phyloP scores from a whole-genome alignment of 2,113 vertebrate genomes.

The Barbus barbus region DNA sequence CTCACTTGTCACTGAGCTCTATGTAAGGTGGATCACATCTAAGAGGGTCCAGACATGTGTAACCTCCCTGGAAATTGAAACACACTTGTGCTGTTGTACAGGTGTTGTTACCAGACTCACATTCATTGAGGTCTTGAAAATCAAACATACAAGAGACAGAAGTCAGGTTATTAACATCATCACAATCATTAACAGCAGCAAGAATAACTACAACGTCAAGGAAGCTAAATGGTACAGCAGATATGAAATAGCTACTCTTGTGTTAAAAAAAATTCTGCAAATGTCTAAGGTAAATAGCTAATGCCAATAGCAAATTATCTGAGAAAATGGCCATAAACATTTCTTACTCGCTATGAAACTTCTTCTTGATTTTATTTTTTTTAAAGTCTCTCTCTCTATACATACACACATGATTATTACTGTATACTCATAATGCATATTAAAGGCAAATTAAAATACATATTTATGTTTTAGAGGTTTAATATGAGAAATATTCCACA shows the following conservation, averaged over 20 bases:
- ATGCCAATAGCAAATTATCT: neutral
- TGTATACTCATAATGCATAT: too few relatives aligned
- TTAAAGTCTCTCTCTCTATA: too few relatives aligned
- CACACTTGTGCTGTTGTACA: slow-evolving; percentile 91
- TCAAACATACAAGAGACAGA: slow-evolving; percentile 73
- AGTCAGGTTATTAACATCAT: slow-evolving; percentile 64
- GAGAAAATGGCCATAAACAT: neutral
- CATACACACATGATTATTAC: too few relatives aligned
- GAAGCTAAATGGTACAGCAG: neutral
- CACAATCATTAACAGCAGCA: slow-evolving; percentile 49
- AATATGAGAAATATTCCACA: neutral
- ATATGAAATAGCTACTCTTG: neutral
- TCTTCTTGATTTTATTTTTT: too few relatives aligned
- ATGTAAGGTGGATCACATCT: slow-evolving; percentile 88
- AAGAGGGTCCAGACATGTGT: slow-evolving; percentile 91
- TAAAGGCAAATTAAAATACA: neutral
- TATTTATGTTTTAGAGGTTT: neutral
- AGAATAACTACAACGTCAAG: slow-evolving; percentile 24
- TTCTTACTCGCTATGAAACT: neutral
- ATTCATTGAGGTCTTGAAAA: slow-evolving; percentile 95
- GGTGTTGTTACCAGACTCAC: slow-evolving; percentile 94
- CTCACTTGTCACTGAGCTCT: slow-evolving; percentile 93
- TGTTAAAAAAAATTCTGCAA: neutral
- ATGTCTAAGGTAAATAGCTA: neutral
- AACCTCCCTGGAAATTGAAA: slow-evolving; percentile 94